Conservation (phyloP, 2,113 vertebrate species). For the Hoplias malabaricus region DNA sequence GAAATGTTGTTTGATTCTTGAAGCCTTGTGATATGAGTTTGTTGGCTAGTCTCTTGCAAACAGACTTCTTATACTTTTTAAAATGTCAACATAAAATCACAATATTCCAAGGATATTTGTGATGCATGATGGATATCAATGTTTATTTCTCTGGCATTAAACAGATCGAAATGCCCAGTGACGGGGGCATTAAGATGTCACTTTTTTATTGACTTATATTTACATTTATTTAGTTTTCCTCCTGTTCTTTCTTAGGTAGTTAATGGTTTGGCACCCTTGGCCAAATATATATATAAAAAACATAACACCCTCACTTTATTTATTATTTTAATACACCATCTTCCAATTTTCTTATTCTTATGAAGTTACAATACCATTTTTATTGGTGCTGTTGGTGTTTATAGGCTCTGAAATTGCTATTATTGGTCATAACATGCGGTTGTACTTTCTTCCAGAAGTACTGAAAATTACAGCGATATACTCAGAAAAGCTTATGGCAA, state of each 20-base stretch:
- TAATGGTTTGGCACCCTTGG: too few relatives aligned
- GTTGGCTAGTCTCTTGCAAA: neutral
- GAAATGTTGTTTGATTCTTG: neutral
- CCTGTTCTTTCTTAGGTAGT: neutral
- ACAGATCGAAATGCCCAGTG: neutral
- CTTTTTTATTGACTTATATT: neutral
- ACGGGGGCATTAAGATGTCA: too few relatives aligned
- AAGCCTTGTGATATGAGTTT: neutral
- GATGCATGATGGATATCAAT: neutral
- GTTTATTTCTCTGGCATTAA: neutral
- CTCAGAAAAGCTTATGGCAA: too few relatives aligned
- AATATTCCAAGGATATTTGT: neutral
- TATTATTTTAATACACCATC: too few relatives aligned
- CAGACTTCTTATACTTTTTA: neutral
- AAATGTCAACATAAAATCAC: neutral
- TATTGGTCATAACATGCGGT: too few relatives aligned
- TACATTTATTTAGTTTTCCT: neutral
- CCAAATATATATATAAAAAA: too few relatives aligned
- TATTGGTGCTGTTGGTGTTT: neutral
- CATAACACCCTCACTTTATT: too few relatives aligned
- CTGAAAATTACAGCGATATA: too few relatives aligned
- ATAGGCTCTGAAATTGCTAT: too few relatives aligned
- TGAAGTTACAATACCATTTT: too few relatives aligned
- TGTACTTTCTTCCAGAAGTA: too few relatives aligned
- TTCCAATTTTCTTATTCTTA: too few relatives aligned